Evolutionary conservation across 2,113 vertebrate species (phyloP), one percentile per base, ranked within the genome.

Genomic region (Caranx melampygus): DNA sequence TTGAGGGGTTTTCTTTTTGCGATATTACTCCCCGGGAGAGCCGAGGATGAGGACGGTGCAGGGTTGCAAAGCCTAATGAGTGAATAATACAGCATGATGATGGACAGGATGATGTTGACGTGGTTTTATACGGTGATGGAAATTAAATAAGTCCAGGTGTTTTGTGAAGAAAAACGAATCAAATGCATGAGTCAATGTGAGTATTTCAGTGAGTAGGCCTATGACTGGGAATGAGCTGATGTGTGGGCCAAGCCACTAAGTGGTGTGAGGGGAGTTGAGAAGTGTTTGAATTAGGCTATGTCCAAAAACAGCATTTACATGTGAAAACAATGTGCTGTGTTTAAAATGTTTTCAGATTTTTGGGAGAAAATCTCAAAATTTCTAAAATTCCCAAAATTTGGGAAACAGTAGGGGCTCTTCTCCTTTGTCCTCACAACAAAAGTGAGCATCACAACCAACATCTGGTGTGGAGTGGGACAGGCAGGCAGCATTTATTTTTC

Each of bases 61-160:
- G 74, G 61, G 68, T 64, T 79, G 67, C 54, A 67, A 42, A 86
- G 52, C 12, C 76, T 86, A 84, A 87, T 82, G 79, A 91, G 72
- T 78, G 84, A 78, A 83, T 83, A 76, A 87, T 87, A 47, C 63
- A 60, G 79, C 67, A 44, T 63, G 72, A 64, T 66, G 40, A 31
- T 37, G 60, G 67, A 65, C 55, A 59, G 16, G 44, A 68, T 9
- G 47, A 75, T 74, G 82, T 47, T 80, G 72, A 54, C 58, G 26
- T 16, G 42, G n/a, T 86, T 91, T 88, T 85, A 92, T 75, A 84
- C 84, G 86, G 86, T 91, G 84, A 77, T 33, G 40, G 75, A 35
- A 78, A 81, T 72, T 75, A 86, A 87, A 79, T 69, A 76, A 65
- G 70, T 62, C 83, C 87, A 92, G 87, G 89, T 93, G 90, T 92